A percentile compares a stretch with the other conserved stretches of the same genome.
These are phyloP conservation scores for Apeltes quadracus DNA, from an alignment of 2,113 vertebrate genomes.

Conservation along the genomic window DNA sequence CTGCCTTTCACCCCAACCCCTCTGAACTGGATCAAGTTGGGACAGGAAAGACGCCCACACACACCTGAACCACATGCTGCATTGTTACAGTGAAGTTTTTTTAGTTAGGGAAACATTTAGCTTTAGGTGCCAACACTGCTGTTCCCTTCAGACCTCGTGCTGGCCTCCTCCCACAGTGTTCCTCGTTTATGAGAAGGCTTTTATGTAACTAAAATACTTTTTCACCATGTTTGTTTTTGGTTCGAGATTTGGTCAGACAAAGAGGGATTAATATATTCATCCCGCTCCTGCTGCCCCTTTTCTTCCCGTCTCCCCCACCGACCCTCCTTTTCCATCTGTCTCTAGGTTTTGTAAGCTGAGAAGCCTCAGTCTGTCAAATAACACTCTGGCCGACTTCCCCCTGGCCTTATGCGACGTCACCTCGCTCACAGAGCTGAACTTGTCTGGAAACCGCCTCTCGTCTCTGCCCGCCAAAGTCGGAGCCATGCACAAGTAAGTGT, in stretches of 20 bases:
- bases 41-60: not conserved
- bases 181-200: constrained; percentile 23
- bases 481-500: constrained; percentile 89
- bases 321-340: constrained; percentile 1
- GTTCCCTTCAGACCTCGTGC: constrained; percentile 8
- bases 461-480: constrained; percentile 84
- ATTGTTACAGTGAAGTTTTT: constrained; percentile 32
- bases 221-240: constrained; percentile 17
- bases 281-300: constrained; percentile 6
- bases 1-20: constrained; percentile 34
- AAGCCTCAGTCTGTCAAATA: constrained; percentile 96
- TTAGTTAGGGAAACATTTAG: constrained; percentile 32
- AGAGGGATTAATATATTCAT: constrained; percentile 21
- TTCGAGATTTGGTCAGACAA: not conserved
- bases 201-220: constrained; percentile 27
- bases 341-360: constrained; percentile 92
- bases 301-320: not conserved
- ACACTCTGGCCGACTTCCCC: constrained; percentile 90
- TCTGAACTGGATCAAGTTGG: constrained; percentile 40
- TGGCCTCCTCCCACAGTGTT: constrained; percentile 9
- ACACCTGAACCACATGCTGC: constrained; percentile 31
- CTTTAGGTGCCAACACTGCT: not conserved
- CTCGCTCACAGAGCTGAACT: constrained; percentile 90
- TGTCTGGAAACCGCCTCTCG: constrained; percentile 90
- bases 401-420: constrained; percentile 88